Conservation (phyloP, 35 echinoderm and acorn worm genomes). For the Heliocidaris erythrogramma region DNA sequence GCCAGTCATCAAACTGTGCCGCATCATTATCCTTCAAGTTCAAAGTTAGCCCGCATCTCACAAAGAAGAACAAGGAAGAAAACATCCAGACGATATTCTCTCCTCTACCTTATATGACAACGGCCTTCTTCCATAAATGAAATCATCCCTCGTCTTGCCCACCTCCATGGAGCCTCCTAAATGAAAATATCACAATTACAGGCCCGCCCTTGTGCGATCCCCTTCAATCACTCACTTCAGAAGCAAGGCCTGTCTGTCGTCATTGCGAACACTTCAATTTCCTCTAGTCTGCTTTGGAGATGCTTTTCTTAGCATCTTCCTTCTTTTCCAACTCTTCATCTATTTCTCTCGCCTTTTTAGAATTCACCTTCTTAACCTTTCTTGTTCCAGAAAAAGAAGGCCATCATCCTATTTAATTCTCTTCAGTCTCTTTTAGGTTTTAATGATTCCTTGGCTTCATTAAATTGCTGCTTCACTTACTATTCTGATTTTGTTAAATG, state of each 20-base stretch:
- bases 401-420: neutral
- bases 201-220: neutral
- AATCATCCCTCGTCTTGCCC: neutral
- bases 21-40: neutral
- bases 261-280: neutral
- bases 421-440: neutral
- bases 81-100: neutral
- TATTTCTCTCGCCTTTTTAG: neutral
- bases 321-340: neutral
- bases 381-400: neutral
- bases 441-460: neutral
- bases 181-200: slow-evolving; percentile 5
- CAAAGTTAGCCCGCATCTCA: neutral
- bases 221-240: neutral
- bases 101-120: neutral
- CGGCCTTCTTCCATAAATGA: neutral
- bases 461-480: no score
- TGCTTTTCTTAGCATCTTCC: neutral
- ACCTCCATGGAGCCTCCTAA: neutral
- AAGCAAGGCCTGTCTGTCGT: neutral
- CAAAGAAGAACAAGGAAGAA: neutral
- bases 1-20: neutral
- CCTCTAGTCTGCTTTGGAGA: neutral
- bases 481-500: neutral
- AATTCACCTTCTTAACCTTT: neutral